Evolutionary conservation across 2,888 invertebrate genomes (phyloP).

Genomic region (Papilio demoleus): DNA sequence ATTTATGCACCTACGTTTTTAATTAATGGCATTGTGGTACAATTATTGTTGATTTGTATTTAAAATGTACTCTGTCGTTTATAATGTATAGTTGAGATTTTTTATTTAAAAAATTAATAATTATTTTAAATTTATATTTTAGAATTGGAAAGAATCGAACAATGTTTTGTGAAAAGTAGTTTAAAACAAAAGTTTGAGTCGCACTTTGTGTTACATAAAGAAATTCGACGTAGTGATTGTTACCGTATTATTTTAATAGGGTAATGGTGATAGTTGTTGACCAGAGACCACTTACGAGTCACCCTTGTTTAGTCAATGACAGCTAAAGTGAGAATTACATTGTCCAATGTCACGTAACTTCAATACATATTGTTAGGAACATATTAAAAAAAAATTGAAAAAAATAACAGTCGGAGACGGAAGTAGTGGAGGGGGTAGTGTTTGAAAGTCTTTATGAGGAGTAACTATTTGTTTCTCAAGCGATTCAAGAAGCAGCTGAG

Average conservation of each 20-base stretch:
- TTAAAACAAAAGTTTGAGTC: no score
- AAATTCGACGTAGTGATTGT: neutral
- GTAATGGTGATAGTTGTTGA: conserved; percentile 2
- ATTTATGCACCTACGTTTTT: neutral
- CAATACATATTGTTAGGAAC: no score
- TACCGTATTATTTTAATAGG: neutral
- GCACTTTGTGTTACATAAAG: conserved; percentile 2
- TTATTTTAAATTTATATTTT: neutral
- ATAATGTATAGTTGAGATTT: neutral
- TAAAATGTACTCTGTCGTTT: neutral
- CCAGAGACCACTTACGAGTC: neutral
- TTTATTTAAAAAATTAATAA: neutral
- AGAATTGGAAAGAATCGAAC: neutral
- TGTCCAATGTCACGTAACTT: no score
- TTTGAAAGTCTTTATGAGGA: no score
- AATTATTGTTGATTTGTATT: neutral
- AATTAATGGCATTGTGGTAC: neutral
- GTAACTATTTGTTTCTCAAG: no score
- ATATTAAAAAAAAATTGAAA: no score
- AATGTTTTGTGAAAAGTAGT: no score
- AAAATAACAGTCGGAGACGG: no score
- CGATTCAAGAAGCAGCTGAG: no score
- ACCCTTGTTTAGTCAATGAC: neutral
- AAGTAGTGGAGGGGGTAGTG: no score
- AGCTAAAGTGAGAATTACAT: neutral